Evolutionary conservation across 2,888 invertebrate species (phyloP).

Genomic region (Liopterus haemorrhoidalis): DNA sequence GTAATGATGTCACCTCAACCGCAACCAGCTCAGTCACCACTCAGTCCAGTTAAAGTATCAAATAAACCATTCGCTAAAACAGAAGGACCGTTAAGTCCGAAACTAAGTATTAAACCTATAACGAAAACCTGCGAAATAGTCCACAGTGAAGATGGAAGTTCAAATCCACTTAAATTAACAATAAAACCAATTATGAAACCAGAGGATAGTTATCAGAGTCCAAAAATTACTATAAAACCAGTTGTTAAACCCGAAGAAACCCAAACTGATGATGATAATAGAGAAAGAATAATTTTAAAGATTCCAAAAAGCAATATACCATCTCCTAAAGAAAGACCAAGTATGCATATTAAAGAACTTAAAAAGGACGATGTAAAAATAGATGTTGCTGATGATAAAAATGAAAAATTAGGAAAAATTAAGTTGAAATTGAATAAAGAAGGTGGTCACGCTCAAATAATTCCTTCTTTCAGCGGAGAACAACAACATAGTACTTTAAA

Average conservation of each 20-base stretch:
- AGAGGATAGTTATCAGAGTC: constrained; percentile 45
- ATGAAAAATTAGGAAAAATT: constrained; percentile 49
- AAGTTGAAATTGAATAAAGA: constrained; percentile 51
- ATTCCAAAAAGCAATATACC: constrained; percentile 58
- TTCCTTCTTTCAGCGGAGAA: constrained; percentile 29
- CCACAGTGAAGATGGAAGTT: constrained; percentile 21
- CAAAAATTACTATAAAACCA: constrained; percentile 46
- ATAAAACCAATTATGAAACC: constrained; percentile 52
- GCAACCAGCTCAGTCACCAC: constrained; percentile 42
- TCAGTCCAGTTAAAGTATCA: constrained; percentile 23
- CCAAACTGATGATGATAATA: constrained; percentile 40
- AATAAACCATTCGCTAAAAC: constrained; percentile 55
- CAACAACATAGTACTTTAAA: constrained; percentile 7
- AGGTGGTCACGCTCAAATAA: constrained; percentile 43
- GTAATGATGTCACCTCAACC: constrained; percentile 33
- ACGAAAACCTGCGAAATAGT: constrained; percentile 26
- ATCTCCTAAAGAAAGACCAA: constrained; percentile 38
- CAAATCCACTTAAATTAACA: constrained; percentile 48
- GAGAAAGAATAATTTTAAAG: constrained; percentile 55
- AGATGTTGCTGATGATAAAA: constrained; percentile 14
- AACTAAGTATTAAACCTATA: constrained; percentile 43
- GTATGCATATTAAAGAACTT: constrained; percentile 14
- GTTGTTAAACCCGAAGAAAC: constrained; percentile 37
- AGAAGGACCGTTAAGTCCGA: constrained; percentile 44
- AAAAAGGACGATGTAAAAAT: constrained; percentile 17